phyloP scores from a whole-genome alignment of 2,888 invertebrate species.

The Peribatodes rhomboidaria region DNA sequence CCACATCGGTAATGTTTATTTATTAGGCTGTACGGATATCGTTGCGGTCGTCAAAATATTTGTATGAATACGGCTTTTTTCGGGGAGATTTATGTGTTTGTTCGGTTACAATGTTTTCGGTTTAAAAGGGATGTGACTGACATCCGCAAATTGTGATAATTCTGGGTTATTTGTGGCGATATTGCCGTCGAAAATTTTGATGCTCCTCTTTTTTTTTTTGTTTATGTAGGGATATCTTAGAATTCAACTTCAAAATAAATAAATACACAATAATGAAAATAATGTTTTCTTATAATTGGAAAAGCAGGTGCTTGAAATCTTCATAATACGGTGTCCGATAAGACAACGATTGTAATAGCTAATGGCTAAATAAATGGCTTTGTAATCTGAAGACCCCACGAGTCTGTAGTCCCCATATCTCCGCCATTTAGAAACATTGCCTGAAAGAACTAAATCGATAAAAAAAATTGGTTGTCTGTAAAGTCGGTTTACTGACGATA shows the following conservation, averaged over 20 bases:
- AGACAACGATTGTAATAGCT: too few species aligned
- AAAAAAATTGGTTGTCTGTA: too few species aligned
- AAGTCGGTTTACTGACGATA: too few species aligned
- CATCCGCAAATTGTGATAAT: slow-evolving; percentile 28
- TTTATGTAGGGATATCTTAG: not conserved
- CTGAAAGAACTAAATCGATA: too few species aligned
- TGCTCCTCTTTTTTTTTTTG: not conserved
- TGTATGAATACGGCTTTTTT: slow-evolving; percentile 34
- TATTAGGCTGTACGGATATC: slow-evolving; percentile 41
- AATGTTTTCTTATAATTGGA: too few species aligned
- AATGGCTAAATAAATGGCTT: too few species aligned
- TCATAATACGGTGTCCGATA: too few species aligned
- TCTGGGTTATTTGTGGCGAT: slow-evolving; percentile 11
- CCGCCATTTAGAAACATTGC: too few species aligned
- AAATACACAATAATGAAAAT: not conserved
- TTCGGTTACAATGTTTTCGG: slow-evolving; percentile 24
- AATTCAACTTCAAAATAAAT: too few species aligned
- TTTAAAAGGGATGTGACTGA: slow-evolving; percentile 23
- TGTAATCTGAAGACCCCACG: too few species aligned
- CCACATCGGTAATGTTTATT: slow-evolving; percentile 65
- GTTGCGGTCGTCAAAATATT: slow-evolving; percentile 40
- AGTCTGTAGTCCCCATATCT: too few species aligned
- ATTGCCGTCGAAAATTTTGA: not conserved
- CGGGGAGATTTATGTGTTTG: slow-evolving; percentile 34
- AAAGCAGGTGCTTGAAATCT: too few species aligned